phyloP scores from a whole-genome alignment of 2,888 invertebrate species.

The Exephanes ischioxanthus region DNA sequence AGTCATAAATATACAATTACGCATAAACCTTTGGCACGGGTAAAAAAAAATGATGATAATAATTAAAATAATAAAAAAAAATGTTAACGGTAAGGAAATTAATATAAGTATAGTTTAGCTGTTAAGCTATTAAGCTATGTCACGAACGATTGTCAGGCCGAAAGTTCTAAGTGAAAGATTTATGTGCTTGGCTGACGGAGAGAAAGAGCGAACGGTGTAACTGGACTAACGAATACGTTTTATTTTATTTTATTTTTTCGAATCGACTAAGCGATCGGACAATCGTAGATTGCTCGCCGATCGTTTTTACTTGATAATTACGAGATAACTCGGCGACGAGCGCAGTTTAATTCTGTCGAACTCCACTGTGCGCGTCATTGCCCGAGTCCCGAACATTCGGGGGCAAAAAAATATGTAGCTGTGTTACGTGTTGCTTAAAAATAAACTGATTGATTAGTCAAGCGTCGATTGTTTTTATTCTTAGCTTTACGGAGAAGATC shows the following conservation, averaged over 20 bases:
- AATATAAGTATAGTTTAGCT: constrained; percentile 66
- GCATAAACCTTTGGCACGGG: constrained; percentile 61
- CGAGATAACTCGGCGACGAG: constrained; percentile 27
- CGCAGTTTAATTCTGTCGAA: background rate
- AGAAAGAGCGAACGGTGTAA: constrained; percentile 19
- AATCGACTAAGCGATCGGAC: constrained; percentile 44
- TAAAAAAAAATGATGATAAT: background rate
- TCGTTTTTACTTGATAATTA: constrained; percentile 48
- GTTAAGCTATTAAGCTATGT: constrained; percentile 43
- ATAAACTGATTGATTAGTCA: constrained; percentile 71
- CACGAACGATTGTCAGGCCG: constrained; percentile 37
- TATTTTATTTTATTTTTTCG: constrained; percentile 22
- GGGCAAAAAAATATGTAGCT: constrained; percentile 76
- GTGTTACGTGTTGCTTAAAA: constrained; percentile 84
- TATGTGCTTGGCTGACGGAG: constrained; percentile 1
- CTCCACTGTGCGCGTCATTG: constrained; percentile 14
- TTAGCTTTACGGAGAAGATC: background rate
- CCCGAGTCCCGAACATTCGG: constrained; percentile 24
- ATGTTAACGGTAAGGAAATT: constrained; percentile 46
- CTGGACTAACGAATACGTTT: constrained; percentile 26
- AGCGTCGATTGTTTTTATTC: constrained; percentile 32
- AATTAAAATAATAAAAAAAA: constrained; percentile 50
- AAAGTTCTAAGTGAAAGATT: constrained; percentile 16
- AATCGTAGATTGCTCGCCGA: constrained; percentile 42
- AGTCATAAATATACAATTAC: constrained; percentile 68